Conservation (phyloP, 2,797 vertebrate species). For the Myiotriccus ornatus region DNA sequence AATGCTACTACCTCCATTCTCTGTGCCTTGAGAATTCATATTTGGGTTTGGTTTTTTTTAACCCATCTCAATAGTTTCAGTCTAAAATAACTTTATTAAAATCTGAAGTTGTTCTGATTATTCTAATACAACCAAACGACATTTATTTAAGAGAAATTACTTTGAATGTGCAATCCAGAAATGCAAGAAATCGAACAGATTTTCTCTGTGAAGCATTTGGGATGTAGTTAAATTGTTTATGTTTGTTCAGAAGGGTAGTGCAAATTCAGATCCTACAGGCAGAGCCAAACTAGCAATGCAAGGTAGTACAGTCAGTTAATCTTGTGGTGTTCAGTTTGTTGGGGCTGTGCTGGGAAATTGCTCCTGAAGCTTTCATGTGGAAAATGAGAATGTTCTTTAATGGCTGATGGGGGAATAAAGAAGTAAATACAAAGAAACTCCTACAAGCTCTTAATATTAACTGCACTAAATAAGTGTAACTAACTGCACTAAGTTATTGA, state of each 20-base stretch:
- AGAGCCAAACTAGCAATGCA: constrained; percentile 71
- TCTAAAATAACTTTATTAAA: constrained; percentile 72
- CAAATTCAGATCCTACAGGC: constrained; percentile 78
- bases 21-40: neutral
- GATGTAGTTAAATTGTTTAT: constrained; percentile 73
- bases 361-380: constrained; percentile 79
- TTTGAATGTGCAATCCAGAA: constrained; percentile 64
- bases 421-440: constrained; percentile 79
- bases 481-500: constrained; percentile 78
- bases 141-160: constrained; percentile 75
- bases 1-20: neutral
- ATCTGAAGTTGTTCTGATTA: constrained; percentile 67
- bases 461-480: constrained; percentile 78
- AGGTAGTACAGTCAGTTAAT: constrained; percentile 75
- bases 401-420: constrained; percentile 78
- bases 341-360: constrained; percentile 72
- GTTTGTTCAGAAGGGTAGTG: constrained; percentile 68
- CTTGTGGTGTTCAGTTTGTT: constrained; percentile 73
- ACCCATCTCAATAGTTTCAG: neutral
- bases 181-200: constrained; percentile 64
- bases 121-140: constrained; percentile 70
- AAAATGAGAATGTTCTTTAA: constrained; percentile 82
- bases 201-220: constrained; percentile 70
- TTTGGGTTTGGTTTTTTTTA: neutral
- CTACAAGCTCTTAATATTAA: constrained; percentile 76